Evolutionary conservation across 2,888 invertebrate species (phyloP), one percentile per base, ranked within the genome.

Genomic region (Melinaea menophilus): DNA sequence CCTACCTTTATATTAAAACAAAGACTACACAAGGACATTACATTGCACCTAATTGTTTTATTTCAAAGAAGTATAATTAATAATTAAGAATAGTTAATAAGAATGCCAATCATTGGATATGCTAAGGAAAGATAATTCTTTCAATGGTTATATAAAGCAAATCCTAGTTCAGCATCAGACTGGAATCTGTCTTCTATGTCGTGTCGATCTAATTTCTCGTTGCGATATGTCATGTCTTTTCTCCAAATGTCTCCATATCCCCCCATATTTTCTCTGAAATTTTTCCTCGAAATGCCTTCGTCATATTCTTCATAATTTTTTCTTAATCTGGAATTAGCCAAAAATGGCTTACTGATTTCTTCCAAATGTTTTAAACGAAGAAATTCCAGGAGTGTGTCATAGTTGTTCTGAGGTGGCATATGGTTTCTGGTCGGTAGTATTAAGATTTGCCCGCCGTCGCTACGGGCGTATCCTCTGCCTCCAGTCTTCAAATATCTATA

Each of bases 401-500:
- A 89, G 71, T 86, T 83, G 4, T 73, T 73, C 35, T 83, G 81
- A 65, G 56, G 79, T 69, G n/a, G 75, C 72, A 60, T 73, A 68
- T 64, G 81, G 71, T 64, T 77, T 51, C 67, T 76, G 64, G 76
- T 80, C 0, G 89, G 89, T 0, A 89, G 75, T 48, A 90, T 86
- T 12, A 89, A 75, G 64, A 86, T 76, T 64, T 88, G 87, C 1
- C 88, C 88, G 0, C 88, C 87, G 0, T 84, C 83, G 0, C 85
- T 81, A 3, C 86, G 81, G 0, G 80, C 79, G 76, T 87, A 89
- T 69, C 86, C 84, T 51, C 88, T 78, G 5, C 88, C 88, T 0
- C 87, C 88, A 0, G 85, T 79, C 71, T 85, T 87, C 57, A 85
- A 65, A 74, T 86, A 88, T 60, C 89, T 78, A 72, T 86, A 90